phyloP scores from a whole-genome alignment of 2,113 vertebrate species.

The Atlantisia rogersi region DNA sequence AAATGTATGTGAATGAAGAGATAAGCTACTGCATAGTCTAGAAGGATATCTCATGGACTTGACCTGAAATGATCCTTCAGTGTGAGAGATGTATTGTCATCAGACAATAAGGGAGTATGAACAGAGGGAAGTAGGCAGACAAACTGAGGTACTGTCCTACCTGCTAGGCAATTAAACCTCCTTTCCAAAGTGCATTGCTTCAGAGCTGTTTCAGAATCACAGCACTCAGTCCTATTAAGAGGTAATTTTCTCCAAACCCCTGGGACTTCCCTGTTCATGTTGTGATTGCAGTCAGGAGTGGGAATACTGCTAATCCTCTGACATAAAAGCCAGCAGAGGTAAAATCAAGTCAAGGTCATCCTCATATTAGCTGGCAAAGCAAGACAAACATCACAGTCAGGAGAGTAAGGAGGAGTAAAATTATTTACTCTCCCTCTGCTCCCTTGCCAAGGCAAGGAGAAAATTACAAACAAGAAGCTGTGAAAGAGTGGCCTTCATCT shows the following conservation, averaged over 20 bases:
- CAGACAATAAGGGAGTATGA: background rate
- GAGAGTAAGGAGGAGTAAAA: background rate
- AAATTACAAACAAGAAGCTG: background rate
- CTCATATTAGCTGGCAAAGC: background rate
- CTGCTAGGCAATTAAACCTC: background rate
- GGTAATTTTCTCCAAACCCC: background rate
- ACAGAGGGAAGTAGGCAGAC: background rate
- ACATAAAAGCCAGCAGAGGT: background rate
- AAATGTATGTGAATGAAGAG: background rate
- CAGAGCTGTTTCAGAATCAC: background rate
- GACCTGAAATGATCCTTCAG: background rate
- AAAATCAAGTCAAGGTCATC: background rate
- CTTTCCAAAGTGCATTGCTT: background rate
- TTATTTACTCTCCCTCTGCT: background rate
- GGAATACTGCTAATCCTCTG: background rate
- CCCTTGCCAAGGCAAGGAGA: background rate
- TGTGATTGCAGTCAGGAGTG: background rate
- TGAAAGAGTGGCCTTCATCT: background rate
- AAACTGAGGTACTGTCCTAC: background rate
- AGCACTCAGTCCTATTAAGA: background rate
- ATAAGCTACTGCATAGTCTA: background rate
- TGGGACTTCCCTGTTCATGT: background rate
- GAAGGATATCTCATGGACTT: background rate
- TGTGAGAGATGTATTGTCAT: background rate
- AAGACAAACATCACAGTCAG: background rate